These are phyloP conservation scores for Trissonchulus sp. DNA, from an alignment of 2,888 invertebrate genomes.

Conservation along the genomic window DNA sequence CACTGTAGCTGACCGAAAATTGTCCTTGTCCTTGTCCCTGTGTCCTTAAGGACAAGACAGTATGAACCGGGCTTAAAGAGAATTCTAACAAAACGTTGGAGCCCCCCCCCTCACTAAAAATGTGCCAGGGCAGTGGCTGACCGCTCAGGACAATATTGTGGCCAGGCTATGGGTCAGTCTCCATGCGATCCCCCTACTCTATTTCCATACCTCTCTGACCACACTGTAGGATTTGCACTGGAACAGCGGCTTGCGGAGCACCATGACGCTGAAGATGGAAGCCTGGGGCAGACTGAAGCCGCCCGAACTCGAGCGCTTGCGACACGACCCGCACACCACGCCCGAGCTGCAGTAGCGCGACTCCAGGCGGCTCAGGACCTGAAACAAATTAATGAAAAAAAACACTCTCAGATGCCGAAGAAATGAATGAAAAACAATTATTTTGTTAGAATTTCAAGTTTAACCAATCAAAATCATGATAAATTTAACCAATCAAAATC, in stretches of 20 bases:
- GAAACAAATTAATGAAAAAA: not conserved
- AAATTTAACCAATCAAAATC: too few relatives aligned
- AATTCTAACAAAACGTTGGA: too few relatives aligned
- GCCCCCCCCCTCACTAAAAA: too few relatives aligned
- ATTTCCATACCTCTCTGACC: not conserved
- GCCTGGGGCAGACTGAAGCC: not conserved
- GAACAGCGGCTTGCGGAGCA: not conserved
- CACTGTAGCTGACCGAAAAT: too few relatives aligned
- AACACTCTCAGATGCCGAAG: not conserved
- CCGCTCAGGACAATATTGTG: too few relatives aligned
- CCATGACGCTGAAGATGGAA: not conserved
- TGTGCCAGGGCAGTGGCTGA: too few relatives aligned
- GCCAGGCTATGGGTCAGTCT: too few relatives aligned
- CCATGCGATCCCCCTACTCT: too few relatives aligned
- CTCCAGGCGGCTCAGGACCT: not conserved
- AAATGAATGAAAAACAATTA: not conserved
- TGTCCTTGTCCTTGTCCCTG: too few relatives aligned
- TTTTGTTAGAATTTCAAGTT: not conserved
- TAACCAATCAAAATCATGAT: not conserved
- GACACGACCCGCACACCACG: not conserved
- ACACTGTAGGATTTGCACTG: not conserved
- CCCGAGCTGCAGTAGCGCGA: not conserved
- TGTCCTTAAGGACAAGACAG: too few relatives aligned
- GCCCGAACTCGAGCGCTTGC: not conserved
- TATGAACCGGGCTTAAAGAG: too few relatives aligned